Evolutionary conservation across 2,888 invertebrate genomes (phyloP).

Genomic region (Emmelina monodactyla): DNA sequence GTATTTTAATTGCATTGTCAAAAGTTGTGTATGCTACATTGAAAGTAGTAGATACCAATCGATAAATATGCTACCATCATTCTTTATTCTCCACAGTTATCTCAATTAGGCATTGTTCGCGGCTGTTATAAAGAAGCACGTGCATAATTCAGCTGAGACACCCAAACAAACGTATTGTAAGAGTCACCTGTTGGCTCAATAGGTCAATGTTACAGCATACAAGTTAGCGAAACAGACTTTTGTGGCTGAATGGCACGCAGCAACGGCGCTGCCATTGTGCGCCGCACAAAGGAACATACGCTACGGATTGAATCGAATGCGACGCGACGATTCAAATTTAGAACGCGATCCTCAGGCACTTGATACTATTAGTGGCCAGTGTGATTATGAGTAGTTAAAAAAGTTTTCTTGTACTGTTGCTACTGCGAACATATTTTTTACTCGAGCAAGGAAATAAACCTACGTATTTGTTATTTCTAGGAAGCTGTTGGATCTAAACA

Average conservation of each 20-base stretch:
- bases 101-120: conserved; percentile 7
- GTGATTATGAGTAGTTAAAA: too few species aligned
- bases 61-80: too few species aligned
- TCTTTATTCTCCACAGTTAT: too few species aligned
- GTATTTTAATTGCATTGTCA: too few species aligned
- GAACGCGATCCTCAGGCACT: conserved; percentile 24
- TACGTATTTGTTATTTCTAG: too few species aligned
- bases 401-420: too few species aligned
- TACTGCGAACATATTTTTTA: too few species aligned
- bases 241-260: conserved; percentile 44
- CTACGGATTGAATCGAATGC: conserved; percentile 52
- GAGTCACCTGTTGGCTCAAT: conserved; percentile 61
- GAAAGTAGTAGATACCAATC: too few species aligned
- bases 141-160: conserved; percentile 44
- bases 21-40: too few species aligned
- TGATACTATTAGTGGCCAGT: too few species aligned
- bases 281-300: conserved; percentile 47
- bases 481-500: too few species aligned
- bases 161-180: conserved; percentile 56
- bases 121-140: conserved; percentile 17
- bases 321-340: conserved; percentile 46
- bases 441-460: too few species aligned
- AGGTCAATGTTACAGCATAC: conserved; percentile 60
- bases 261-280: conserved; percentile 31
- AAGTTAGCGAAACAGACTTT: conserved; percentile 61